Evolutionary conservation across 2,888 invertebrate genomes (phyloP), one percentile per base, ranked within the genome.

Genomic region (Latrodectus elegans): DNA sequence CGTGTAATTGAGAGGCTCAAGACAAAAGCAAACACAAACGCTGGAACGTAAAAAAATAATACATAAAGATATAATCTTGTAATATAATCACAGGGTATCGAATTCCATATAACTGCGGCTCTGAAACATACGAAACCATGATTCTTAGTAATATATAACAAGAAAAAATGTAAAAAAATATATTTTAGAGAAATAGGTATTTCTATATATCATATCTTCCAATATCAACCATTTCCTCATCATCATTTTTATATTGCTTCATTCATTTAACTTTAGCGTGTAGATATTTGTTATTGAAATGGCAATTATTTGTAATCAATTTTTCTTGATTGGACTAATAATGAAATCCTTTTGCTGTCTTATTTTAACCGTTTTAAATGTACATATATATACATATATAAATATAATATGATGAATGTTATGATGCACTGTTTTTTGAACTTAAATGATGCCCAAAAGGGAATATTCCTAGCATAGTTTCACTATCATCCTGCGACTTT

Each of bases 391-490:
- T 38, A 38, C 6, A 38, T 38, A 38, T 53, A 86, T 86, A 81
- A 81, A 86, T 81, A 86, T 86, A 81, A 80, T 71, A 87, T 87
- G 77, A 87, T 87, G 86, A 81, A 82, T 87, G 86, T 87, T 87
- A 87, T 67, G 73, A 84, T 84, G 86, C 86, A 87, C 86, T 87
- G 86, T 87, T 87, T 82, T 87, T 87, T 81, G 81, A 81, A 81
- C 77, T 87, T 81, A 80, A 87, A 75, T 73, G 76, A 80, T 87
- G 81, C 86, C 85, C 80, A 67, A 81, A 87, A 87, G 77, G 51
- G 86, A 81, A 60, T 88, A 83, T 83, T 88, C 87, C 86, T 88
- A 88, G 87, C 70, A 88, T 88, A 88, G 82, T 83, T 88, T 88
- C 81, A 81, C 86, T 87, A 87, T 87, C 86, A 84, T 84, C 78